Base-by-base conservation (phyloP, 2,797 vertebrate species). In the Lutra lutra region DNA sequence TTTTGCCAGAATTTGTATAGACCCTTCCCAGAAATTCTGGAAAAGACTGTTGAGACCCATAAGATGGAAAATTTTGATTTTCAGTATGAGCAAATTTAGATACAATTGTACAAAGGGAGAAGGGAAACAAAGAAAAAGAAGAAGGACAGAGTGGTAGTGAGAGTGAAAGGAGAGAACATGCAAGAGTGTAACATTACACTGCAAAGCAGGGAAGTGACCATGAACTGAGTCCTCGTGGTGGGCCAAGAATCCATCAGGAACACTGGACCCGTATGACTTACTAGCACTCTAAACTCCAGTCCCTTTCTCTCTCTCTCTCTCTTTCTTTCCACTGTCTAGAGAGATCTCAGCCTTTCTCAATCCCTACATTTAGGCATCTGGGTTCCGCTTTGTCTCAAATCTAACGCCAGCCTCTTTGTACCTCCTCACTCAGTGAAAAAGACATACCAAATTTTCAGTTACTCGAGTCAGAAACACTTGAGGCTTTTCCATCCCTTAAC, bases 121-220 rank as follows among this genome's bases (percentile, higher is more conserved):
- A 68, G 54, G 11, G 0, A 12, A 23, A 5, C 12, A 3, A 38
- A 11, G 11, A 29, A 25, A 21, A 11, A 32, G 5, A 7, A 18
- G 70, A 13, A 38, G 78, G 6, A 13, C 1, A 1, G 66, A 21
- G 20, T 38, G 46, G 35, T 35, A 75, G 72, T 25, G 17, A 58
- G 11, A 75, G 72, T 32, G 17, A 58, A 11, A 38, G 32, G 18
- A 54, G 4, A 15, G 3, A 23, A 14, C 23, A 2, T 7, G 1
- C 10, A 13, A 13, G 4, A n/a, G n/a, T n/a, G n/a, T n/a, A n/a
- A n/a, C n/a, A n/a, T n/a, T n/a, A n/a, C n/a, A n/a, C n/a, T n/a
- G n/a, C n/a, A n/a, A n/a, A n/a, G 29, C 43, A 32, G 2, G 4
- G 7, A 87, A 77, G 46, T 27, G 14, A 58, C 5, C 48, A 38